A percentile compares a stretch with the other conserved stretches of the same genome.
Conservation (phyloP, 2,113 vertebrate species). For the Thalassarche chlororhynchos region DNA sequence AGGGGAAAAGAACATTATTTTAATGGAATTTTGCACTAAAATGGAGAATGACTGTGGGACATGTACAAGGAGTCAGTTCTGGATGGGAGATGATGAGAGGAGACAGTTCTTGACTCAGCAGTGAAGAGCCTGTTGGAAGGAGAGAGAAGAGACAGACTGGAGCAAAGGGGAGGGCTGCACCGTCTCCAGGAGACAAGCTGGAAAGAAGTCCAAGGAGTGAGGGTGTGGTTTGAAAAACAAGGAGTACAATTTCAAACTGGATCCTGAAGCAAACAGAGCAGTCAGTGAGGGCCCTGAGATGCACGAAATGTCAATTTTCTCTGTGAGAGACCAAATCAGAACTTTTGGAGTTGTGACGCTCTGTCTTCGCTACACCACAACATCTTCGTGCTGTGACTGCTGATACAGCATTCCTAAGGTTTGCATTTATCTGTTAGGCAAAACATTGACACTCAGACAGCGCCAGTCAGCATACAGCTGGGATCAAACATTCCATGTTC, state of each 20-base stretch:
- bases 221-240: constrained; percentile 54
- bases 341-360: background rate
- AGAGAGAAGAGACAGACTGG: background rate
- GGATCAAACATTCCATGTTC: background rate
- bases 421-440: background rate
- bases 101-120: background rate
- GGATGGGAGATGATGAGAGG: background rate
- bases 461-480: background rate
- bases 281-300: background rate
- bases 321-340: background rate
- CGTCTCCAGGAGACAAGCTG: background rate
- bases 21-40: background rate
- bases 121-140: background rate
- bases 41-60: background rate
- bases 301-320: background rate
- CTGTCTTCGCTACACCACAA: background rate
- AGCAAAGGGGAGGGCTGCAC: background rate
- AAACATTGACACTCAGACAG: background rate
- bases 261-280: background rate
- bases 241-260: constrained; percentile 20
- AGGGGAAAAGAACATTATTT: background rate
- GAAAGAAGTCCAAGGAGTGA: constrained; percentile 14
- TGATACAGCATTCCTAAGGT: background rate
- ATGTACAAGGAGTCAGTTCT: background rate
- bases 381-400: background rate